Base-by-base conservation (phyloP, 2,113 vertebrate genomes). In the Bubalus kerabau region DNA sequence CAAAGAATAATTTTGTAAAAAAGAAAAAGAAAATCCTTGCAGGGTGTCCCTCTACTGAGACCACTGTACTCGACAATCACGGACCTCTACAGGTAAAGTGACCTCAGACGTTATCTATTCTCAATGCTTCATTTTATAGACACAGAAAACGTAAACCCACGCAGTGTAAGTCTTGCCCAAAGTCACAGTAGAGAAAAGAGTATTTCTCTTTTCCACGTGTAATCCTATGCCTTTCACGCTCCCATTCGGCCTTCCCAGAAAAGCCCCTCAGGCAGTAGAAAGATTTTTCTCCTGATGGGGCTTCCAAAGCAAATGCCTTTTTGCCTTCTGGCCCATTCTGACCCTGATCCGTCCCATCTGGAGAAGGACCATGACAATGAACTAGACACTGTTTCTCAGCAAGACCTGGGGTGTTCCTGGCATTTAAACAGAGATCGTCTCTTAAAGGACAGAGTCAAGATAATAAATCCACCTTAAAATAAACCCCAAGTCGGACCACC, bases 401-500 rank as follows among this genome's bases (percentile, higher is more conserved):
- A 87, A 92, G 89, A 84, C 57, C 82, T 16, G 26, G 56, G 54
- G 28, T 28, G 57, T 83, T 74, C 26, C 1, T 1, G 30, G 89
- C 62, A 89, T 74, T 59, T 59, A 97, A 94, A 94, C 93, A 94
- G 67, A 71, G 88, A 94, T 56, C 30, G 3, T 85, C 92, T 89
- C 90, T 97, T 74, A 84, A 60, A 94, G 92, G 97, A 96, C 93
- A 62, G 56, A 92, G 84, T 87, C 95, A 84, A 87, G 92, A 92
- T 86, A 83, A 95, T 80, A 90, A 91, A 93, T 78, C 84, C 84
- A 86, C 90, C 95, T 95, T 94, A 91, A 97, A 97, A 97, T 91
- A 92, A 95, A 97, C 89, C 93, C 85, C 95, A 91, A 97, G 93
- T 93, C 93, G 40, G 96, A 94, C 97, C 71, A 94, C 96, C 97